A percentile compares a stretch with the other conserved stretches of the same genome.
These are phyloP conservation scores for Apis cerana DNA, from an alignment of 1,140 invertebrate genomes.

Conservation along the genomic window DNA sequence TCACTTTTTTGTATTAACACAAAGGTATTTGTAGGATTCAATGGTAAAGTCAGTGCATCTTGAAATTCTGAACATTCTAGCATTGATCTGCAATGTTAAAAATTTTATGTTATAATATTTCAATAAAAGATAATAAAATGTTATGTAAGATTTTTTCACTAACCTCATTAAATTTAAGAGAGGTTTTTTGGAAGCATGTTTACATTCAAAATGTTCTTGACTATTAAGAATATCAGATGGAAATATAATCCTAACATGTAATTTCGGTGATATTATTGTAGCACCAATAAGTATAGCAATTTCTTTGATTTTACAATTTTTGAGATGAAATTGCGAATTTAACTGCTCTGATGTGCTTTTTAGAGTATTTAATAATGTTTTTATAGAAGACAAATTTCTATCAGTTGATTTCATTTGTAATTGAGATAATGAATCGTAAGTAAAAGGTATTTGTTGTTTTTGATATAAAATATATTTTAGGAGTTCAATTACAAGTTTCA, in stretches of 20 bases:
- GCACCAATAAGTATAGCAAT: constrained; percentile 75
- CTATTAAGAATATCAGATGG: constrained; percentile 73
- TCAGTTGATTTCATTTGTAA: constrained; percentile 69
- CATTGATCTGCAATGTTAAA: constrained; percentile 69
- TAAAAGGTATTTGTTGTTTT: constrained; percentile 78
- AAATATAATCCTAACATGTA: constrained; percentile 72
- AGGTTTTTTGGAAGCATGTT: constrained; percentile 73
- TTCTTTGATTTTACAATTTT: constrained; percentile 71
- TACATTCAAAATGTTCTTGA: constrained; percentile 66
- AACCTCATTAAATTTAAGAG: constrained; percentile 77
- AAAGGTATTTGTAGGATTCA: constrained; percentile 76
- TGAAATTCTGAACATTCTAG: constrained; percentile 75
- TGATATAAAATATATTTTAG: constrained; percentile 78
- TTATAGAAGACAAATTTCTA: constrained; percentile 67
- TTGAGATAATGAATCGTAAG: constrained; percentile 71
- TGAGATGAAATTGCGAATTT: constrained; percentile 68
- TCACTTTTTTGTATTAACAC: constrained; percentile 76
- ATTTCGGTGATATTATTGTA: constrained; percentile 75
- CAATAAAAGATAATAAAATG: not conserved
- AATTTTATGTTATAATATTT: constrained; percentile 14
- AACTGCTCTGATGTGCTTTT: constrained; percentile 71
- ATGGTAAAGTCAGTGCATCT: constrained; percentile 70
- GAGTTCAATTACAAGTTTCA: constrained; percentile 74
- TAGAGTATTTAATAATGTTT: constrained; percentile 66
- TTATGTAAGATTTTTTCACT: constrained; percentile 4